Evolutionary conservation across 2,888 invertebrate species (phyloP), one percentile per base, ranked within the genome.

Genomic region (Ommatoiulus sabulosus): DNA sequence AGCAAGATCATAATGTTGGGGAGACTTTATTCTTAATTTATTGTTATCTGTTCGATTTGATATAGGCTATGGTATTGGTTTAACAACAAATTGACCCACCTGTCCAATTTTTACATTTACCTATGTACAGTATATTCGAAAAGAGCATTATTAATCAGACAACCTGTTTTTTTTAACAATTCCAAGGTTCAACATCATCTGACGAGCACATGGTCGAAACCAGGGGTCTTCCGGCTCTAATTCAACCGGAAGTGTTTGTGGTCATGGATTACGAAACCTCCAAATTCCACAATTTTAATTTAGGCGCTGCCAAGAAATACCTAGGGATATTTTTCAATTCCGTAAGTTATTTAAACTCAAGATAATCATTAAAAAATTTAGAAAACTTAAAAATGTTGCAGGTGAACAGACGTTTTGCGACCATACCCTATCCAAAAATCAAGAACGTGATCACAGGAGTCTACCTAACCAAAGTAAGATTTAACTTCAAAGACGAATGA

Each of bases 351-450:
- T 20, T 20, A 3, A 63, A 12, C 20, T 63, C 20, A 20, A 6
- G 1, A 6, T 20, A 63, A 63, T 20, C 5, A 63, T n/a, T 3
- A 87, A 0, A 15, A 44, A n/a, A 12, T 3, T 8, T 17, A 44
- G 15, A 35, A 35, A 35, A 85, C 12, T 52, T 87, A 2, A 35
- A 44, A 48, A 8, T 48, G n/a, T 48, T 46, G 8, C 43, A 87
- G 8, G 89, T 91, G 6, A 90, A 90, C 84, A 89, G 90, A 84
- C 89, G 90, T 3, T 91, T 88, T 48, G 90, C 89, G 46, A 90
- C 90, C 3, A 80, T 90, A 1, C 48, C 84, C 1, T 90, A 90
- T 44, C 90, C 90, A 3, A 87, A 88, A 44, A 89, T 90, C 24
- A 44, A 87, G 12, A 89, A 90, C 87, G 80, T 86, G 1, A 87